Base-by-base conservation (phyloP, 2,113 vertebrate species). In the Lophotis ruficrista region DNA sequence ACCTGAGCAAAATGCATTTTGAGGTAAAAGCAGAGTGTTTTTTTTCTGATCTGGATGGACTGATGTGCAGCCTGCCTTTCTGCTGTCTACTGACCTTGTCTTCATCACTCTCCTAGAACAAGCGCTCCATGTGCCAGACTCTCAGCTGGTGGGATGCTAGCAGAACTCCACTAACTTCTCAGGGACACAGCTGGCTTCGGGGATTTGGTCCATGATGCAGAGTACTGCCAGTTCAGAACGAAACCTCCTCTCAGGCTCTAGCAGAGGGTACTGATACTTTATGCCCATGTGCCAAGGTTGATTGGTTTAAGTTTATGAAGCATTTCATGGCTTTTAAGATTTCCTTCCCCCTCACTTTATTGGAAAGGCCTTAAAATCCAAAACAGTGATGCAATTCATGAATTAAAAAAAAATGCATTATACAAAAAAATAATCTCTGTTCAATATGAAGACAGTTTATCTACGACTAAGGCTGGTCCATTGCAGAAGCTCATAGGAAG, bases 161-260 rank as follows among this genome's bases (percentile, higher is more conserved):
- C 60, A 79, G 81, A 86, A 35, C 70, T 38, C 69, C 2, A 1
- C 25, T 58, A 45, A 25, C 31, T 64, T 86, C 38, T 23, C 0
- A 0, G n/a, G 50, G 24, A 64, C 3, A 2, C n/a, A 54, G 45
- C 7, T 3, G 3, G 7, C 5, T 35, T 16, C 6, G 30, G 48
- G 48, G 43, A 41, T 71, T 28, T 57, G 50, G n/a, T 45, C 41
- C 24, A 14, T 9, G 10, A 38, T 25, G 30, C 20, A 28, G 24
- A 75, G 20, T n/a, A n/a, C 47, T n/a, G 28, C n/a, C 48, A 31
- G 20, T 38, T 66, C 41, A 71, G 62, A 84, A 66, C 9, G 6
- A 83, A 83, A 38, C 38, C 23, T 54, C 58, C 27, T 48, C 18
- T 54, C 61, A 73, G 43, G 27, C n/a, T 54, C 45, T 19, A 37